Base-by-base conservation (phyloP, 2,797 vertebrate species). In the Danio aesculapii region DNA sequence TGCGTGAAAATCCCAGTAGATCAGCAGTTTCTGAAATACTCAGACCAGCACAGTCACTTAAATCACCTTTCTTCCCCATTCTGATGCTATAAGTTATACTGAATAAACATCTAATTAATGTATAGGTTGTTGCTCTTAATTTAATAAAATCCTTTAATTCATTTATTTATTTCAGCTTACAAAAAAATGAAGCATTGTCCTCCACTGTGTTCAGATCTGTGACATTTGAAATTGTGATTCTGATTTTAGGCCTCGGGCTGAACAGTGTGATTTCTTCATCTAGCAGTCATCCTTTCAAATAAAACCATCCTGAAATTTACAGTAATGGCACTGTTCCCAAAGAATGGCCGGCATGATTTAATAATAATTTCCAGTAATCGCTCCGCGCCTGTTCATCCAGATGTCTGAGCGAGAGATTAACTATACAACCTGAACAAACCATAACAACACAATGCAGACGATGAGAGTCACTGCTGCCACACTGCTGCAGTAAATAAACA, bases 341-440 rank as follows among this genome's bases (percentile, higher is more conserved):
- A 62, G 59, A 4, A 41, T 9, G 8, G 14, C 14, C 13, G 7
- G 30, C 59, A 41, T 62, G 39, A 30, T 62, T 62, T 62, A 62
- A 41, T 70, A 6, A 53, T 53, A 41, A 41, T 39, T 55, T 21
- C n/a, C 55, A 63, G 72, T 13, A 62, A 62, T 41, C 21, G 10
- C 58, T 57, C 13, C 57, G 41, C 39, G 30, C 17, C 13, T 47
- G 75, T 77, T 58, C 10, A 19, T 68, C 75, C 75, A 59, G 64
- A 68, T 59, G 53, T 68, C 64, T 52, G 57, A 62, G 46, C 4
- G 52, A 68, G 52, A 69, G 67, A 79, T 79, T 71, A 79, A 62
- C 58, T 14, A 21, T 16, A 79, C 67, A 62, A 5, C 44, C 66
- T 47, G 19, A 75, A 49, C 53, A 69, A 58, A 78, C 58, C 64